These are phyloP conservation scores for Alouatta palliata DNA, from an alignment of 2,113 vertebrate species.

Conservation along the genomic window DNA sequence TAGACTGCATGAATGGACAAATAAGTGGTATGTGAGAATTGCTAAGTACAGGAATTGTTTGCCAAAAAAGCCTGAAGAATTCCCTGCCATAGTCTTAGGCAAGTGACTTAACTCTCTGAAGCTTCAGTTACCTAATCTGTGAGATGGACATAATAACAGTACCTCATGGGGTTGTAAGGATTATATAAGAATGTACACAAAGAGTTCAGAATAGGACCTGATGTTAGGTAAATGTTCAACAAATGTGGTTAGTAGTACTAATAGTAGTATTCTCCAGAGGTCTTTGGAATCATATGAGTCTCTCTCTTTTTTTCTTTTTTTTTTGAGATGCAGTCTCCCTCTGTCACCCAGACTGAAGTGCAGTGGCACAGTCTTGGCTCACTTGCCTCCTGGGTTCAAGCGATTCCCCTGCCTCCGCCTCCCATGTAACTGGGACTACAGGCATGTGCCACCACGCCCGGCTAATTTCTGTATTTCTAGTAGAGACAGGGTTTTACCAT, in stretches of 20 bases:
- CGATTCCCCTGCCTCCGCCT: too few relatives aligned
- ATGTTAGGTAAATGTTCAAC: background rate
- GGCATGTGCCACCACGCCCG: too few relatives aligned
- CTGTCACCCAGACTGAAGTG: too few relatives aligned
- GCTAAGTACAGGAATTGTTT: background rate
- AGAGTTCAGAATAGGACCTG: background rate
- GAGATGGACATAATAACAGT: background rate
- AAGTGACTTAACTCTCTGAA: background rate
- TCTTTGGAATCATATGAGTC: background rate
- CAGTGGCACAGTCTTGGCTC: too few relatives aligned
- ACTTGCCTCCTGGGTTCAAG: too few relatives aligned
- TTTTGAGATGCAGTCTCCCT: too few relatives aligned
- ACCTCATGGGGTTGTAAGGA: background rate
- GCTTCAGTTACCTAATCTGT: background rate
- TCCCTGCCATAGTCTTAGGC: background rate
- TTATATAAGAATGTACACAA: background rate
- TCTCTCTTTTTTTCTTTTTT: too few relatives aligned
- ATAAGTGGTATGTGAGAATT: background rate
- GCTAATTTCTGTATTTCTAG: too few relatives aligned
- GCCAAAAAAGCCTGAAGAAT: background rate
- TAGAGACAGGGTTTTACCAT: too few relatives aligned
- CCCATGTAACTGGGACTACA: too few relatives aligned
- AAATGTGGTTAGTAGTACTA: background rate
- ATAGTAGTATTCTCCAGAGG: background rate
- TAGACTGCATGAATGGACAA: background rate